phyloP scores from a whole-genome alignment of 2,797 vertebrate species.

The Pseudochirops cupreus region DNA sequence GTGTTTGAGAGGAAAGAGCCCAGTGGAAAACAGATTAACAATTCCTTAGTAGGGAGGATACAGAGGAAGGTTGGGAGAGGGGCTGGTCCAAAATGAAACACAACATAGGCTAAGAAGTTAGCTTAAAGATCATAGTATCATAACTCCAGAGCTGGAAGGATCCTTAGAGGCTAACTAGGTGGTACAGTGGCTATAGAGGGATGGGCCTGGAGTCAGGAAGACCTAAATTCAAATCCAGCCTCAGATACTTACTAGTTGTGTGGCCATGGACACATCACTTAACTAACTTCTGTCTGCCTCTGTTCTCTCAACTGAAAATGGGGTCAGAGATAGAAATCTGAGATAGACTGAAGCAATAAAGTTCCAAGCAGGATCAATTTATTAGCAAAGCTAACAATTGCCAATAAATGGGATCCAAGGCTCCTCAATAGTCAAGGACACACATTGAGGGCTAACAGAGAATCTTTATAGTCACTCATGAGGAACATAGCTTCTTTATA shows the following conservation, averaged over 20 bases:
- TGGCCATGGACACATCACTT: background rate
- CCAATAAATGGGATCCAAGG: background rate
- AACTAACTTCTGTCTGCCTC: background rate
- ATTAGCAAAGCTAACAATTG: background rate
- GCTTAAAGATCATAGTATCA: background rate
- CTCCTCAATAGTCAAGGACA: background rate
- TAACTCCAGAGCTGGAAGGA: background rate
- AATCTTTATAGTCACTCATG: background rate
- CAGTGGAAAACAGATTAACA: background rate
- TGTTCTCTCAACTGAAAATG: background rate
- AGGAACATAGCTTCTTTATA: background rate
- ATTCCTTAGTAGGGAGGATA: constrained; percentile 53
- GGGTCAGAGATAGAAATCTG: background rate
- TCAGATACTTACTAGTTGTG: background rate
- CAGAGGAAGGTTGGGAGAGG: constrained; percentile 9
- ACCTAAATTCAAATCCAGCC: background rate
- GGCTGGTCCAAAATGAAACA: background rate
- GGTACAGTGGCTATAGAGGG: background rate
- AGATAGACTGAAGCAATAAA: background rate
- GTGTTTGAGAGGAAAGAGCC: background rate
- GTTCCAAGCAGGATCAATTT: background rate
- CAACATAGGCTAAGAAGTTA: background rate
- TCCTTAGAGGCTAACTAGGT: background rate
- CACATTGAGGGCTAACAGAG: background rate
- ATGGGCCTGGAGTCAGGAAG: background rate